Evolutionary conservation across 2,797 vertebrate genomes (phyloP).

Genomic region (Esox masquinongy): DNA sequence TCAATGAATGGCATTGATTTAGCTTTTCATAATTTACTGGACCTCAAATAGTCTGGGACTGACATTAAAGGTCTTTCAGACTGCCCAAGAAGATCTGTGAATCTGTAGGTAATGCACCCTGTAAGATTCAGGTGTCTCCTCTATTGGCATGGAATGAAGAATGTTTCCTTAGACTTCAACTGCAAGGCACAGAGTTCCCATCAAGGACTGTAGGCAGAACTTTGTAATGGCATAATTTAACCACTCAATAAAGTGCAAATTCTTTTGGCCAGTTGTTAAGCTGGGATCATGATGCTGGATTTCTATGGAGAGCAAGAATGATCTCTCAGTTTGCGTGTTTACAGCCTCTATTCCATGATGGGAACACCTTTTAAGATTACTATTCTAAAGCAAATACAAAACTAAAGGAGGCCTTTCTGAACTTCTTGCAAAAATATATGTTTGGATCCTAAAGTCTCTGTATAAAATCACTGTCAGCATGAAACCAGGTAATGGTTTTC

Average conservation of each 20-base stretch:
- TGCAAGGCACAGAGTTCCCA: conserved; percentile 35
- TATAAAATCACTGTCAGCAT: conserved; percentile 24
- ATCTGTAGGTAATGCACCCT: conserved; percentile 1
- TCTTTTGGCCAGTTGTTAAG: background rate
- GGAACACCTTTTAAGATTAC: background rate
- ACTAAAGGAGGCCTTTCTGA: background rate
- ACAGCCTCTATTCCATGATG: conserved; percentile 1
- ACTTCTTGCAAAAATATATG: conserved; percentile 12
- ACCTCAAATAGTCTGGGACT: conserved; percentile 8
- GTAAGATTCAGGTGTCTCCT: background rate
- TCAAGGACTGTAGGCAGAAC: conserved; percentile 7
- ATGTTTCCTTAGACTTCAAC: conserved; percentile 34
- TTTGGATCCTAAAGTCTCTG: background rate
- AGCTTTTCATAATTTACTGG: background rate
- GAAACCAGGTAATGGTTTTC: conserved; percentile 27
- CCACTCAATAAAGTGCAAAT: background rate
- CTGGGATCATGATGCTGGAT: background rate
- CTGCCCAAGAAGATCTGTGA: conserved; percentile 9
- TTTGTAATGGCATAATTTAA: background rate
- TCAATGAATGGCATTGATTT: conserved; percentile 8
- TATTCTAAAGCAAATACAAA: background rate
- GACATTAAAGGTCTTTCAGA: background rate
- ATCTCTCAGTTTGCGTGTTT: background rate
- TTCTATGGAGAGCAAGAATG: conserved; percentile 1
- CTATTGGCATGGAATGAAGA: conserved; percentile 7